A percentile compares a stretch with the other conserved stretches of the same genome.
Conservation (phyloP, 2,797 vertebrate species). For the Iguana delicatissima region DNA sequence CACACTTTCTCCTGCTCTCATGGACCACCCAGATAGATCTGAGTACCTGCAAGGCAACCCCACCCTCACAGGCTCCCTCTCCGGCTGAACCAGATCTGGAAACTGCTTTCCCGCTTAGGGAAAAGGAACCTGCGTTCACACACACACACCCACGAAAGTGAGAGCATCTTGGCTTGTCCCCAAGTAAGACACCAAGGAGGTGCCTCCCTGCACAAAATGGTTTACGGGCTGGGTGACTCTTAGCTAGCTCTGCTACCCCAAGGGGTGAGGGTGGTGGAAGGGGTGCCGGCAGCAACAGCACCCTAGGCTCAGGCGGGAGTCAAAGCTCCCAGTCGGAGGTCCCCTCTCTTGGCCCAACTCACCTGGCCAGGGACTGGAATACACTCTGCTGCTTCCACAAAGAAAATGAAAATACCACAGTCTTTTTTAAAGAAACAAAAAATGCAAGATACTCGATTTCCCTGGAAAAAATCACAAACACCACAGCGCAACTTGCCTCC, state of each 20-base stretch:
- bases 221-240: not conserved
- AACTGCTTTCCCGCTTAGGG: not conserved
- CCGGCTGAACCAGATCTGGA: not conserved
- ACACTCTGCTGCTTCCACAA: no score
- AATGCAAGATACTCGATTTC: no score
- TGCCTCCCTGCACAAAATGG: not conserved
- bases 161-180: not conserved
- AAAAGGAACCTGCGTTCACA: no score
- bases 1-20: not conserved
- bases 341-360: not conserved
- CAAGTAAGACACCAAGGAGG: not conserved
- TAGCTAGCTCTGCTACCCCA: not conserved
- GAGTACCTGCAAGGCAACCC: no score
- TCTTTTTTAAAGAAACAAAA: no score
- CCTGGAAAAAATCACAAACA: no score
- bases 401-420: no score
- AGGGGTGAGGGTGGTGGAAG: not conserved
- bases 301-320: not conserved
- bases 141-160: not conserved
- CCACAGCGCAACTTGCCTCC: no score
- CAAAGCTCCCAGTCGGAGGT: not conserved
- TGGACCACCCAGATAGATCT: not conserved
- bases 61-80: not conserved
- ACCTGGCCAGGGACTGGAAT: no score
- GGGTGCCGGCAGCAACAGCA: no score